These are phyloP conservation scores for Ashinkailepas kermadecensis DNA, from an alignment of 2,888 invertebrate genomes.

Conservation along the genomic window DNA sequence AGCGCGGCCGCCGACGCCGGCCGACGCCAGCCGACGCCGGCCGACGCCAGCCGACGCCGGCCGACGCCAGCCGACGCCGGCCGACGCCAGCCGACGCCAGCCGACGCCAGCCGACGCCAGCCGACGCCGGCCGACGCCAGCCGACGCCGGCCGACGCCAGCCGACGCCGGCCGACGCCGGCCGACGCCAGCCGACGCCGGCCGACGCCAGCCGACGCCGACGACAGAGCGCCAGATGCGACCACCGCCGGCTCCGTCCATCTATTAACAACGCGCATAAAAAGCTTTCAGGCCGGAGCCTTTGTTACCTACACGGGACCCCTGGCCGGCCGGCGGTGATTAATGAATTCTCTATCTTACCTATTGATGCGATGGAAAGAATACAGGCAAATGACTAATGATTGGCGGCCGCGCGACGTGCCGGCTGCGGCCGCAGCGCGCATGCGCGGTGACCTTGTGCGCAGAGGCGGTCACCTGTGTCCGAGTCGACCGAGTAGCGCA, in stretches of 20 bases:
- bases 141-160: not conserved
- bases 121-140: too few species aligned
- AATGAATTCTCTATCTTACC: slow-evolving; percentile 20
- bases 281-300: slow-evolving; percentile 17
- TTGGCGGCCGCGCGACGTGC: not conserved
- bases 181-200: too few species aligned
- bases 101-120: not conserved
- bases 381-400: slow-evolving; percentile 21
- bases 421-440: not conserved
- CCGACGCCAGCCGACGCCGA: not conserved
- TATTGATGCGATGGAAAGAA: slow-evolving; percentile 22
- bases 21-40: not conserved
- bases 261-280: slow-evolving; percentile 18
- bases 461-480: slow-evolving; percentile 65
- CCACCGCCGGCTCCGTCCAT: not conserved
- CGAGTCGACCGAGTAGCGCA: slow-evolving; percentile 67
- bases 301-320: slow-evolving; percentile 19
- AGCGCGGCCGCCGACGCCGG: not conserved
- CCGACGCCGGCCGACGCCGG: not conserved
- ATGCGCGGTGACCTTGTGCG: slow-evolving; percentile 12
- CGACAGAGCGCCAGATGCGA: not conserved
- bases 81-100: not conserved
- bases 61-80: not conserved
- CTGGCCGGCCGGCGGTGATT: slow-evolving; percentile 3
- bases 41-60: not conserved